These are phyloP conservation scores for Siderastrea radians DNA, from an alignment of 92 coral and sea anemone species.

Conservation along the genomic window DNA sequence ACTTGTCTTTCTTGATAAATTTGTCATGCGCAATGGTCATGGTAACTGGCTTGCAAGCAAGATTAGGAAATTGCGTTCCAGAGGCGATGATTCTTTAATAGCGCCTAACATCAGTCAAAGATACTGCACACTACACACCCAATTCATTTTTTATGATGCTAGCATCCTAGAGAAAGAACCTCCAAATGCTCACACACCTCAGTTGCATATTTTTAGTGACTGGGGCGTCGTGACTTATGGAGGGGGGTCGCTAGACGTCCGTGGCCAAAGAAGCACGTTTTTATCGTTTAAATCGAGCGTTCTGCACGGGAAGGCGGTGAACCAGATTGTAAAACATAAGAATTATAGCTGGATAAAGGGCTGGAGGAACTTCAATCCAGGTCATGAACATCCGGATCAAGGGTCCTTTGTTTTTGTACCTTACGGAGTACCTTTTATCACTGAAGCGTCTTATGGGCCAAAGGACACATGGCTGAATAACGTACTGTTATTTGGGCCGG, in stretches of 20 bases:
- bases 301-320: slow-evolving; percentile 88
- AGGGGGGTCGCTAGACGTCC: slow-evolving; percentile 14
- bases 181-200: slow-evolving; percentile 14
- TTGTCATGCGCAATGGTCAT: slow-evolving; percentile 73
- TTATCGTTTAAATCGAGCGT: slow-evolving; percentile 86
- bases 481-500: slow-evolving; percentile 70
- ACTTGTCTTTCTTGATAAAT: slow-evolving; percentile 82
- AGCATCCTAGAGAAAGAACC: slow-evolving; percentile 51
- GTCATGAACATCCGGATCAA: slow-evolving; percentile 28
- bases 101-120: neutral
- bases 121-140: slow-evolving; percentile 66
- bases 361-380: slow-evolving; percentile 74
- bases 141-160: slow-evolving; percentile 82
- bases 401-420: slow-evolving; percentile 22
- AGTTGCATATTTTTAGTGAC: slow-evolving; percentile 82
- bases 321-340: slow-evolving; percentile 49
- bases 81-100: neutral
- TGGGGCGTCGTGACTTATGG: slow-evolving; percentile 89
- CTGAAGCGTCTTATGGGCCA: slow-evolving; percentile 85
- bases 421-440: slow-evolving; percentile 77
- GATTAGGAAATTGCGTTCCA: slow-evolving; percentile 64
- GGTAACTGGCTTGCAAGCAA: slow-evolving; percentile 34
- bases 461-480: slow-evolving; percentile 91
- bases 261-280: slow-evolving; percentile 23
- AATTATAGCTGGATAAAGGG: slow-evolving; percentile 56